Percentiles rank a stretch among this genome's conserved stretches.
These are phyloP conservation scores for Epsilonema sp. DNA, from an alignment of 2,888 invertebrate species.

Conservation along the genomic window DNA sequence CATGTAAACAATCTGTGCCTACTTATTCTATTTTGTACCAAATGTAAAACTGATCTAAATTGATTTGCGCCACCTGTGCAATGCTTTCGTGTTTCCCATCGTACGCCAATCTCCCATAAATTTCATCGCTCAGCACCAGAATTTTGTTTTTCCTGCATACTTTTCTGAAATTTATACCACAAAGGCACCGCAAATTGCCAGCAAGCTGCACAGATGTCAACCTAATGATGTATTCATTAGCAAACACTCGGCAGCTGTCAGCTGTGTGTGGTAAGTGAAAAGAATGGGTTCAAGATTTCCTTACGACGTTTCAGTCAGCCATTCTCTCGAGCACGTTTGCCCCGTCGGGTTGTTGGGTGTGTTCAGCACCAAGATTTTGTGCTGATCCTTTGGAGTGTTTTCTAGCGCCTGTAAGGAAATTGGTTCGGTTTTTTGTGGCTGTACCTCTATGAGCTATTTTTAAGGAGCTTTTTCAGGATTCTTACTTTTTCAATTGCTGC, in stretches of 20 bases:
- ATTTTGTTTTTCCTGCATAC: slow-evolving; percentile 23
- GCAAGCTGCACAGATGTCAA: too few relatives aligned
- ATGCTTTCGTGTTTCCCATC: slow-evolving; percentile 7
- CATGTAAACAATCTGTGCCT: too few relatives aligned
- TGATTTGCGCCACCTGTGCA: neutral
- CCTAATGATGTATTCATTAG: too few relatives aligned
- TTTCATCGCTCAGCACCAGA: slow-evolving; percentile 29
- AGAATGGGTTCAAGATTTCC: neutral
- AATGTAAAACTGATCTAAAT: neutral
- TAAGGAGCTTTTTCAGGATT: too few relatives aligned
- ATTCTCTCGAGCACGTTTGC: slow-evolving; percentile 4
- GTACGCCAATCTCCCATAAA: slow-evolving; percentile 26
- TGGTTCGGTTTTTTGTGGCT: too few relatives aligned
- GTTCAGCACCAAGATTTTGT: slow-evolving; percentile 10
- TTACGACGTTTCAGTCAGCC: slow-evolving; percentile 4
- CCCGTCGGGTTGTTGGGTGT: slow-evolving; percentile 11
- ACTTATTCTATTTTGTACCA: too few relatives aligned
- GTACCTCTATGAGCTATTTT: too few relatives aligned
- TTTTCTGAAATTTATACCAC: slow-evolving; percentile 10
- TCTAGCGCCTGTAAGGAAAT: too few relatives aligned
- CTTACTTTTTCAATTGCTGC: slow-evolving; percentile 19
- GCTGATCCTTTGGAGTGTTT: neutral
- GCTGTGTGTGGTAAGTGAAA: neutral
- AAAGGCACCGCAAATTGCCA: too few relatives aligned
- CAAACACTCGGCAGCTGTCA: too few relatives aligned